Conservation (phyloP, 2,797 vertebrate species). For the Anguilla obscura region DNA sequence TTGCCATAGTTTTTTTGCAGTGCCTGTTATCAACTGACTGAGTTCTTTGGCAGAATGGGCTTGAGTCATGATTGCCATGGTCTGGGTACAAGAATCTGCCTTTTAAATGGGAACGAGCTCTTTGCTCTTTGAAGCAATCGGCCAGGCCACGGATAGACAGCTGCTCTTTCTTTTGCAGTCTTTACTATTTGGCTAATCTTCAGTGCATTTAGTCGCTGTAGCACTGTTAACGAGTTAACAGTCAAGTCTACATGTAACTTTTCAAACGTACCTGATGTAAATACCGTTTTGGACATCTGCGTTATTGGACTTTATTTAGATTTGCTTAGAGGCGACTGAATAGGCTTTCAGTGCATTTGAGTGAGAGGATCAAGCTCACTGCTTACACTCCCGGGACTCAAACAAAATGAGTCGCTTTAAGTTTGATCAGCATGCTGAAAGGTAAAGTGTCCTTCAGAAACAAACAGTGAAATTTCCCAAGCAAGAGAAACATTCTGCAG, state of each 20-base stretch:
- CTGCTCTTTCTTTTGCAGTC: neutral
- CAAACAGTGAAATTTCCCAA: neutral
- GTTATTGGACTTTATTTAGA: neutral
- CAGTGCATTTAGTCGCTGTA: neutral
- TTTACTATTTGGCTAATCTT: slow-evolving; percentile 8
- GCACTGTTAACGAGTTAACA: slow-evolving; percentile 7
- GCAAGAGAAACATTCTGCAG: slow-evolving; percentile 44
- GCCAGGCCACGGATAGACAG: neutral
- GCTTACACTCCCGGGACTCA: neutral
- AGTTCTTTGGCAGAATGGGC: neutral
- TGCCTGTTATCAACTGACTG: slow-evolving; percentile 1
- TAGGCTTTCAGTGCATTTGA: neutral
- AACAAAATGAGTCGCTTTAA: neutral
- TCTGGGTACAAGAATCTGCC: neutral
- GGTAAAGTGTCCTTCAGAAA: neutral
- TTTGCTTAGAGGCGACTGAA: neutral
- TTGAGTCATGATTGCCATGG: slow-evolving; percentile 15
- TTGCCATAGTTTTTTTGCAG: slow-evolving; percentile 15
- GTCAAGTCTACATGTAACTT: neutral
- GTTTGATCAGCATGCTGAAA: neutral
- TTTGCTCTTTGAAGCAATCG: neutral
- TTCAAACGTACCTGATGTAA: neutral
- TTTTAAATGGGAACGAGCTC: neutral
- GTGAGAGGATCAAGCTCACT: neutral
- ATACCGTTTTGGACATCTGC: neutral